Conservation (phyloP, 2,797 vertebrate species). For the Lycodopsis pacificus region DNA sequence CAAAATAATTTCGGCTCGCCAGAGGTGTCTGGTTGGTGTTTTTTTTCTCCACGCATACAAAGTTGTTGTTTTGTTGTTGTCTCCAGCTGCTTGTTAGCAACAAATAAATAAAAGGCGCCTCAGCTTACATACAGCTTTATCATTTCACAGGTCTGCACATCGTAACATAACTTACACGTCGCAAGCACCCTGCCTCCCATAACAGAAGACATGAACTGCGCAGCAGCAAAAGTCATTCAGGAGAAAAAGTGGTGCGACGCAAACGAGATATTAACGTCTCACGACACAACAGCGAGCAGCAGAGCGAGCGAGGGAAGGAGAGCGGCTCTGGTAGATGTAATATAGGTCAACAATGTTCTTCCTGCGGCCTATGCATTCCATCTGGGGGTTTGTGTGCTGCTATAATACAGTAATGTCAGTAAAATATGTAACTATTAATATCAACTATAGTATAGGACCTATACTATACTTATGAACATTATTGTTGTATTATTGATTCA, state of each 20-base stretch:
- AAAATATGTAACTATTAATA: not conserved
- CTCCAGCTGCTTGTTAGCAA: constrained; percentile 19
- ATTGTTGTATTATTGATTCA: not conserved
- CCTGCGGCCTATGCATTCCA: not conserved
- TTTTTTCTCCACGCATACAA: not conserved
- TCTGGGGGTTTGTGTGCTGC: not conserved
- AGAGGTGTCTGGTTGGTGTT: constrained; percentile 21
- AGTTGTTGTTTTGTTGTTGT: constrained; percentile 18
- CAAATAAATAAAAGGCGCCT: not conserved
- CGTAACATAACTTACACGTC: not conserved
- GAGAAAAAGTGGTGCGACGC: constrained; percentile 23
- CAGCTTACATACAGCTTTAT: not conserved
- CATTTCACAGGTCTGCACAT: constrained; percentile 35
- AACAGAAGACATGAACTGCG: constrained; percentile 2
- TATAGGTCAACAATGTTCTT: constrained; percentile 12
- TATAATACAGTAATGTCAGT: not conserved
- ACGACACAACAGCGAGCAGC: constrained; percentile 15
- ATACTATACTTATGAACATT: not conserved
- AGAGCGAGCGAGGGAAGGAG: not conserved
- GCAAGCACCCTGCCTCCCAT: constrained; percentile 26
- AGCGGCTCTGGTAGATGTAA: constrained; percentile 8
- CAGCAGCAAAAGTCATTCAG: constrained; percentile 39
- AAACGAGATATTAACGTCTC: constrained; percentile 42
- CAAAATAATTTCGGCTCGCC: constrained; percentile 25
- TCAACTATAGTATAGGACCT: not conserved